A percentile compares a stretch with the other conserved stretches of the same genome.
Conservation (phyloP, 2,797 vertebrate genomes). For the Neolamprologus multifasciatus region DNA sequence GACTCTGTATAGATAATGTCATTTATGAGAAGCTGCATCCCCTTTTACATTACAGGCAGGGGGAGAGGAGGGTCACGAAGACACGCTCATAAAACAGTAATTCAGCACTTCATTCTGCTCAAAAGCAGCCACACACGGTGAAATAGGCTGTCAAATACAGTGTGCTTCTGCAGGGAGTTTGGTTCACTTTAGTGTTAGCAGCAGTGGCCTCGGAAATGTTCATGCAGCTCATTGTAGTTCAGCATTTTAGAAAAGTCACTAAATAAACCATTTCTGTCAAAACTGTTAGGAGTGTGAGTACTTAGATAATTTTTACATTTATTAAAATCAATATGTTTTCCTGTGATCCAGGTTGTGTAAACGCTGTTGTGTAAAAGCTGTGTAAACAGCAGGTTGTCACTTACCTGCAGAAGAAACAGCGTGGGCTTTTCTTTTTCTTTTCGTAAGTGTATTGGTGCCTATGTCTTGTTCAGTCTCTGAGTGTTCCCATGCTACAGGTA, state of each 20-base stretch:
- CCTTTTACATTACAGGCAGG: neutral
- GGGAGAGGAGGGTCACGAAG: neutral
- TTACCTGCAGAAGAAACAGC: neutral
- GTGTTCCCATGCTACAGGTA: neutral
- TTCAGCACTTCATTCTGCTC: neutral
- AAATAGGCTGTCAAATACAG: neutral
- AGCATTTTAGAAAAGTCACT: neutral
- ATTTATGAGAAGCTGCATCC: neutral
- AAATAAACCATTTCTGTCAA: neutral
- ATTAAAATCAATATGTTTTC: neutral
- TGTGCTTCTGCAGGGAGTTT: neutral
- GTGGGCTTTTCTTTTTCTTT: neutral
- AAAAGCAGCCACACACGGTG: neutral
- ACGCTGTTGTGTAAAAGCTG: neutral
- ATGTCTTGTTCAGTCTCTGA: neutral
- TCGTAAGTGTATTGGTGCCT: neutral
- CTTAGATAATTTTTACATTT: neutral
- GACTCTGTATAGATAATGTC: neutral
- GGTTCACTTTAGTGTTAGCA: neutral
- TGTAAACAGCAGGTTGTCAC: neutral
- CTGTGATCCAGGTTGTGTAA: neutral
- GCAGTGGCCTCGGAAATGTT: neutral
- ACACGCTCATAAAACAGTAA: constrained; percentile 28
- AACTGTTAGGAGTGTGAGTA: neutral
- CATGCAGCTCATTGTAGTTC: neutral